Conservation (phyloP, 2,888 invertebrate genomes). For the Caenorhabditis imperialis region DNA sequence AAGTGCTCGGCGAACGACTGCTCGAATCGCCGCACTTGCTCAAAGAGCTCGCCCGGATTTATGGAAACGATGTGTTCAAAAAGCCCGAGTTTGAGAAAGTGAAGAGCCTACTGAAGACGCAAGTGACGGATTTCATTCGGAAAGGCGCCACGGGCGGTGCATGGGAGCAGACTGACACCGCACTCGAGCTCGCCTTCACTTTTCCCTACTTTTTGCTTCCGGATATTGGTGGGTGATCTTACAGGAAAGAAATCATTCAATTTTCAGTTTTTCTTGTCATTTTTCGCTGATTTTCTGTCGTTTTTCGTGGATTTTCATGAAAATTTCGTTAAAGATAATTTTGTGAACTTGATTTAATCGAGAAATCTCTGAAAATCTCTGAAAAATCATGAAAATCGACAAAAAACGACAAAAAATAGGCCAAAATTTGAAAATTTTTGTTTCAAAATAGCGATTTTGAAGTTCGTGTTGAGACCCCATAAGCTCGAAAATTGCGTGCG, state of each 20-base stretch:
- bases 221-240: slow-evolving; percentile 22
- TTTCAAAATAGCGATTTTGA: not conserved
- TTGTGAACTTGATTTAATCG: too few relatives aligned
- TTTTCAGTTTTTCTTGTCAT: too few relatives aligned
- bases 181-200: slow-evolving; percentile 20
- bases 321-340: too few relatives aligned
- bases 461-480: too few relatives aligned
- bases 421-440: too few relatives aligned
- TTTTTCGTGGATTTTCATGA: too few relatives aligned
- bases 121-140: slow-evolving; percentile 19
- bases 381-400: too few relatives aligned
- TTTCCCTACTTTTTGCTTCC: slow-evolving; percentile 30
- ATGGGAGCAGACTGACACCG: slow-evolving; percentile 27
- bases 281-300: too few relatives aligned
- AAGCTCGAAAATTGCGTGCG: too few relatives aligned
- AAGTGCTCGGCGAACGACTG: slow-evolving; percentile 12
- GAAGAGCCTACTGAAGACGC: slow-evolving; percentile 1
- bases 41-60: slow-evolving; percentile 13
- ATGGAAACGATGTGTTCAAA: slow-evolving; percentile 13
- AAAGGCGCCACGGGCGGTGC: not conserved
- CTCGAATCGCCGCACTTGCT: slow-evolving; percentile 19
- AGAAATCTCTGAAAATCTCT: too few relatives aligned
- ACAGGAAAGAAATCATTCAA: too few relatives aligned
- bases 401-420: too few relatives aligned
- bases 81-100: slow-evolving; percentile 6